Evolutionary conservation across 1,140 invertebrate species (phyloP), one percentile per base, ranked within the genome.

Genomic region (Tetragonula clypearis): DNA sequence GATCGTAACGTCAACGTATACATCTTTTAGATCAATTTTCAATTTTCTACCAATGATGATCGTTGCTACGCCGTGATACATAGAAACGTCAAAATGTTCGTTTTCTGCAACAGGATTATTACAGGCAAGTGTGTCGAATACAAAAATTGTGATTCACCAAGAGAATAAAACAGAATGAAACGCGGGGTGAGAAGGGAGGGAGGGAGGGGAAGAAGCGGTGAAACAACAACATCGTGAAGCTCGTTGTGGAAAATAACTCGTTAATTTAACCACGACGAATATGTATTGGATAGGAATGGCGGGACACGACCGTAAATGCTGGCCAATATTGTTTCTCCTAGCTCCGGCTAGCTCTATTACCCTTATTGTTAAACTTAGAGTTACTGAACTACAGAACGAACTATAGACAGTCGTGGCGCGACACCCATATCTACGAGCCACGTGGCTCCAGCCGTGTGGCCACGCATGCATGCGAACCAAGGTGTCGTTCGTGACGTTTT

Each of bases 291-390:
- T n/a, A 35, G 41, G 26, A 58, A 21, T 2, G 30, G 3, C 68
- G 62, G 19, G 53, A 73, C 74, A 72, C 65, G 73, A 26, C 21
- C 78, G 80, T 86, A 86, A 87, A 76, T 58, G 81, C 68, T 87
- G 82, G 86, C 58, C 84, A 91, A 87, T 84, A 89, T 91, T 87
- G 90, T 75, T 84, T 79, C 91, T 89, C 90, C 88, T 90, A 91
- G 88, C 91, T 91, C 53, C 19, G 65, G 19, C 56, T 62, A 26
- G 85, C 92, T 92, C 91, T 90, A 92, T 93, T 94, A 94, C 93
- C 91, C 93, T 94, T 95, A 93, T 93, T 94, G 92, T 94, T 94
- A 94, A 94, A 94, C 93, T 94, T 94, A 94, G 93, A 94, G 93
- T 94, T 93, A 92, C 90, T 92, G 93, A 94, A 93, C 94, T 95